Percentiles rank a stretch among this genome's conserved stretches.
phyloP scores from a whole-genome alignment of 2,888 invertebrate species.

The Megalurothrips usitatus region DNA sequence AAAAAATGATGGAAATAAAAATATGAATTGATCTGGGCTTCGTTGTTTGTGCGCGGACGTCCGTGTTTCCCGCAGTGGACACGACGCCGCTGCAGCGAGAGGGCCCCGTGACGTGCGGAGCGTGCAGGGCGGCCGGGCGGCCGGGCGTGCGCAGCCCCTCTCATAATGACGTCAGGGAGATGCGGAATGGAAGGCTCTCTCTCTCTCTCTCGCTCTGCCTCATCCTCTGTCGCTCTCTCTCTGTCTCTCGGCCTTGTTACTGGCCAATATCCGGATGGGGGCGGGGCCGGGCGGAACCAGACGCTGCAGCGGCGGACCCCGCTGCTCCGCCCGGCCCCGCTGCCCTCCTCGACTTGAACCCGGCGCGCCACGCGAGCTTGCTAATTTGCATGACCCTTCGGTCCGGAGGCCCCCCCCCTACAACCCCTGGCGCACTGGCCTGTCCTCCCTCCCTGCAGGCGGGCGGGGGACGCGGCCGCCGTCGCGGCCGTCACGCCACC shows the following conservation, averaged over 20 bases:
- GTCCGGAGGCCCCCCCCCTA: background rate
- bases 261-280: constrained; percentile 4
- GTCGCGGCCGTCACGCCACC: too few species aligned
- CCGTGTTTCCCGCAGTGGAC: too few species aligned
- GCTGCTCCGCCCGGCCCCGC: background rate
- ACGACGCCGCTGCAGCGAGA: too few species aligned
- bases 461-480: too few species aligned
- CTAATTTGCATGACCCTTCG: constrained; percentile 16
- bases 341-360: constrained; percentile 8
- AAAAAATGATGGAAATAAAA: too few species aligned
- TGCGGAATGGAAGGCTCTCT: constrained; percentile 7
- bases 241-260: constrained; percentile 3
- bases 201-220: background rate
- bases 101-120: too few species aligned
- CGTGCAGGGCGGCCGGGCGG: too few species aligned
- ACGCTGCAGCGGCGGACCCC: background rate
- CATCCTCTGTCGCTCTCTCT: background rate
- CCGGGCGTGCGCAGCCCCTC: background rate
- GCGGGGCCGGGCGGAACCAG: too few species aligned
- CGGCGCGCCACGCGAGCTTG: constrained; percentile 1
- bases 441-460: too few species aligned
- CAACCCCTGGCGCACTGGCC: background rate
- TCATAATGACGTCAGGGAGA: constrained; percentile 5
- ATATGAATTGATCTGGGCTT: too few species aligned
- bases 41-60: too few species aligned